These are phyloP conservation scores for Chironomus riparius DNA, from an alignment of 2,888 invertebrate genomes.

Conservation along the genomic window DNA sequence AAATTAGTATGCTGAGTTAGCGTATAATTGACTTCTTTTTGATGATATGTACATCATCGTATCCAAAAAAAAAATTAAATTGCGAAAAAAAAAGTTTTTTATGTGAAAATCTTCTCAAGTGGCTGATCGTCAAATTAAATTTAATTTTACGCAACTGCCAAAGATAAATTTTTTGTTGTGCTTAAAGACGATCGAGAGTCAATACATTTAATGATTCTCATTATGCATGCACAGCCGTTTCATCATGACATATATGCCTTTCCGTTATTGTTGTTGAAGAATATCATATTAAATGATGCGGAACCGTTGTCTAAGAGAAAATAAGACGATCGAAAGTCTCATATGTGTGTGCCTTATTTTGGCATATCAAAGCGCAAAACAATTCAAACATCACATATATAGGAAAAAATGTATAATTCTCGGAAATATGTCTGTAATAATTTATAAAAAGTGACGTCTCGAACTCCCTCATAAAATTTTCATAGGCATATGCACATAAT, in stretches of 20 bases:
- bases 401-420: background rate
- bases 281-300: constrained; percentile 17
- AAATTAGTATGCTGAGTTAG: too few species aligned
- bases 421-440: background rate
- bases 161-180: background rate
- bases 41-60: too few species aligned
- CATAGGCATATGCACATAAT: background rate
- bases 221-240: constrained; percentile 23
- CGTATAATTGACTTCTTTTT: too few species aligned
- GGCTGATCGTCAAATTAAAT: too few species aligned
- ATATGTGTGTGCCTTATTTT: background rate
- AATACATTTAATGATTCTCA: background rate
- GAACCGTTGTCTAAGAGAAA: background rate
- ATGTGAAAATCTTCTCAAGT: too few species aligned
- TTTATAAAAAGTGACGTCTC: background rate
- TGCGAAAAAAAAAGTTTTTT: too few species aligned
- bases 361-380: constrained; percentile 16
- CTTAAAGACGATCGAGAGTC: background rate
- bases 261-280: background rate
- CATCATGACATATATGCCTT: constrained; percentile 1
- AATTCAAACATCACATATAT: background rate
- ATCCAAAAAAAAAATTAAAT: too few species aligned
- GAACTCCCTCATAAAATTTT: background rate
- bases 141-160: background rate
- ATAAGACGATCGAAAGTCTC: background rate